These are phyloP conservation scores for Eurystomus glaucurus DNA, from an alignment of 2,797 vertebrate genomes.

Conservation along the genomic window DNA sequence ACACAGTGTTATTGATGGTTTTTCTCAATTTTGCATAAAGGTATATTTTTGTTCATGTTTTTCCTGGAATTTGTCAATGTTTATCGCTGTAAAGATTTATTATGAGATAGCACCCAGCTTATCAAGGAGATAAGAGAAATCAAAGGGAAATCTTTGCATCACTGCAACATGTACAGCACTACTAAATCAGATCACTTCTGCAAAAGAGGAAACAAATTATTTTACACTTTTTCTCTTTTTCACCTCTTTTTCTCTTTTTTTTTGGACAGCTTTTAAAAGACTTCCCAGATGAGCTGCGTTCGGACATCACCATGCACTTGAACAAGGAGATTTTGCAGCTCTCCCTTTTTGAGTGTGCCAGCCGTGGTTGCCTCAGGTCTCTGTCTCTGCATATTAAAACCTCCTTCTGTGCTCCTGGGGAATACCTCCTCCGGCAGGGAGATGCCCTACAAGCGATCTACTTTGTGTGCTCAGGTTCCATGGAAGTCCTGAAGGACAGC, in stretches of 20 bases:
- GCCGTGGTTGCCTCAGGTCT: conserved; percentile 96
- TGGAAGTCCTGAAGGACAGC: conserved; percentile 97
- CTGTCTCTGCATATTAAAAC: conserved; percentile 98
- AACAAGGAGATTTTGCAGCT: conserved; percentile 98
- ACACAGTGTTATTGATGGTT: not conserved
- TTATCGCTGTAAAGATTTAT: not conserved
- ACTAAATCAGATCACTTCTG: not conserved
- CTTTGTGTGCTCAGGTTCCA: conserved; percentile 97
- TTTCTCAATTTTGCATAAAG: not conserved
- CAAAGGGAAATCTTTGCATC: not conserved
- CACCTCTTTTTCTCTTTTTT: not conserved
- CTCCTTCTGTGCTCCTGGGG: conserved; percentile 97
- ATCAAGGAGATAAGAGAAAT: not conserved
- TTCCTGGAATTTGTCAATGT: not conserved
- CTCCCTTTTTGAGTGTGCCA: conserved; percentile 94
- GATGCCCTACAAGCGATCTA: conserved; percentile 97
- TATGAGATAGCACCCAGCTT: fast-evolving
- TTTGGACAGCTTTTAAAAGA: conserved; percentile 93
- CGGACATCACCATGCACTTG: conserved; percentile 98
- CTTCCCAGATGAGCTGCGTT: conserved; percentile 96
- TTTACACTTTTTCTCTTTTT: not conserved
- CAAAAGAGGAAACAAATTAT: not conserved
- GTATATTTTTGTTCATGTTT: not conserved
- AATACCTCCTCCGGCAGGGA: conserved; percentile 96
- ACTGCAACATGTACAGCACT: fast-evolving